Base-by-base conservation (phyloP, 2,888 invertebrate genomes). In the Diogma glabrata region DNA sequence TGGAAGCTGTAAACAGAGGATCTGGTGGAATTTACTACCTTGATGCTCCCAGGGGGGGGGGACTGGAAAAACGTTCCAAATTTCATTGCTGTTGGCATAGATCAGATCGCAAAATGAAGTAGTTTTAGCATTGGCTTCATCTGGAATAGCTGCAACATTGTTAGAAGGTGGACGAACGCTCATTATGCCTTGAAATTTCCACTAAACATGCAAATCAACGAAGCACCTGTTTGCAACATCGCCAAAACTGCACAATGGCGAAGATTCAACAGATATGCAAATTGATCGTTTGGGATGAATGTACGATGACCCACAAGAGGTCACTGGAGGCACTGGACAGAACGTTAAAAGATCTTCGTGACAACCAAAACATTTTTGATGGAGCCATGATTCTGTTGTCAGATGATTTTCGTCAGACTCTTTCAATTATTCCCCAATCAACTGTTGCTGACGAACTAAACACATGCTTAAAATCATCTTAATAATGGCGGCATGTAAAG, bases 221-320 rank as follows among this genome's bases (percentile, higher is more conserved):
- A 33, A 14, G 14, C 33, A 33, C 12, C 33, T 14, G 4, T 14
- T 33, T 33, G 33, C 33, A 33, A 33, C 33, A 33, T 33, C 10
- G 33, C 33, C 4, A 33, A 33, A n/a, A n/a, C n/a, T n/a, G n/a
- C n/a, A n/a, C n/a, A n/a, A n/a, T n/a, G n/a, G n/a, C n/a, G n/a
- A 33, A n/a, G n/a, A n/a, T n/a, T n/a, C n/a, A n/a, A n/a, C n/a
- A n/a, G 33, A 33, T 5, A 33, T 33, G 33, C 33, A 7, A 33
- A 33, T 33, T 33, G 33, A 33, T 33, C 33, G 33, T 33, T 33
- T 33, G 33, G n/a, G 33, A 33, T 14, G 33, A 33, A 33, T 33
- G 33, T 10, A 33, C 33, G 33, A 33, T 33, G 33, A 10, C 33
- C 12, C 4, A 33, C 33, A 33, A 33, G 14, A 10, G 33, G 33